These are phyloP conservation scores for Eurytoma californica DNA, from an alignment of 2,888 invertebrate species.

Conservation along the genomic window DNA sequence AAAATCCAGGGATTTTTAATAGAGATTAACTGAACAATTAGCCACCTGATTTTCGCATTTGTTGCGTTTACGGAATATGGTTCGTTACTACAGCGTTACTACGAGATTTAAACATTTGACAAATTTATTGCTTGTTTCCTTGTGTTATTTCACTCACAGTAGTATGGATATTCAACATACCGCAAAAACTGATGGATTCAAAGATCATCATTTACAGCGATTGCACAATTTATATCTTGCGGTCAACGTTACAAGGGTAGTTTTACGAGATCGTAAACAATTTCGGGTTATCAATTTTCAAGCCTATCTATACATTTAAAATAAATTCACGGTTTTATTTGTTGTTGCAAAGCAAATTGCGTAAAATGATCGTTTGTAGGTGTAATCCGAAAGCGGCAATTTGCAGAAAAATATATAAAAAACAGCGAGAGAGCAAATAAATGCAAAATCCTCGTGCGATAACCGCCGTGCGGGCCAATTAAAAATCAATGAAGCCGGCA, in stretches of 20 bases:
- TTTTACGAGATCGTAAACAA: not conserved
- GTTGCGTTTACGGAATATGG: no score
- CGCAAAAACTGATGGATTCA: no score
- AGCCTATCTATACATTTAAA: not conserved
- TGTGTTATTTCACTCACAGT: no score
- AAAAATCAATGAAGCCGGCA: conserved; percentile 31
- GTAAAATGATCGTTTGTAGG: no score
- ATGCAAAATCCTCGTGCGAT: not conserved
- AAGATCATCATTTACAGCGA: conserved; percentile 1
- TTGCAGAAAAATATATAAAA: no score
- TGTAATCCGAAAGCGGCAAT: not conserved
- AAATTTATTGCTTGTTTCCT: no score
- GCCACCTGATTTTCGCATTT: not conserved
- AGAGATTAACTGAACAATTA: not conserved
- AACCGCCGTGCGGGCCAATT: conserved; percentile 3
- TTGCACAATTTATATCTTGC: conserved; percentile 12
- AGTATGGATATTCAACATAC: no score
- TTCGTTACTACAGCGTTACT: no score
- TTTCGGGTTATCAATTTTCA: no score
- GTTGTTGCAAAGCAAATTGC: no score
- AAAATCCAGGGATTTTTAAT: not conserved
- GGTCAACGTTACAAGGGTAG: conserved; percentile 3
- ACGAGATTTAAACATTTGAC: no score
- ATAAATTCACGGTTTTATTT: not conserved
- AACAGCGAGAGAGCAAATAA: not conserved